Evolutionary conservation across 2,888 invertebrate species (phyloP), one percentile per base, ranked within the genome.

Genomic region (Ferdinandea cuprea): DNA sequence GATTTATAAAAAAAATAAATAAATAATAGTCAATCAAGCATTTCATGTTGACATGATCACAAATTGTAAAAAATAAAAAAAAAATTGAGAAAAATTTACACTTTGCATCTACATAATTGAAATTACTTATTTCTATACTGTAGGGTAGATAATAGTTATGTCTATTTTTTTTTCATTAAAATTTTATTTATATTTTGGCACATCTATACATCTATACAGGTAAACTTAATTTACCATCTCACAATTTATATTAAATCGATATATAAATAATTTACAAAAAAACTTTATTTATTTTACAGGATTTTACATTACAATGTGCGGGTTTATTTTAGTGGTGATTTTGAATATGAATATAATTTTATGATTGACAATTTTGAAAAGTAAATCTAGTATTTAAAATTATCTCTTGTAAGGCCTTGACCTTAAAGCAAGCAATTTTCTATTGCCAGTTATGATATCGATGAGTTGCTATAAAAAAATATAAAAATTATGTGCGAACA

Each of bases 141-240:
- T 52, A 40, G 17, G 8, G 30, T 7, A 42, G 13, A 30, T 37
- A 7, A 11, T 15, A 2, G 15, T n/a, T 28, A 0, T n/a, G 9
- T 37, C 0, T n/a, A 0, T 15, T 42, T 15, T 30, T 30, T 28
- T 28, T 13, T 25, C 37, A 0, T 32, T 63, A 54, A 40, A 37
- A 59, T 58, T 74, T 56, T 73, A 61, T 46, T 61, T 61, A 61
- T 80, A 80, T 76, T 80, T 80, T 80, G 80, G 80, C 80, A 80
- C 80, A 80, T 80, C 69, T 80, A 69, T 25, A 25, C 3, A 25
- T n/a, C n/a, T n/a, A n/a, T 63, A 73, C 59, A 76, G 35, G 35
- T 54, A 56, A 56, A 48, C 21, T 46, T 56, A 17, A 21, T 21
- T 48, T 21, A 32, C 35, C 35, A 19, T 32, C 25, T 52, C 19